Percentiles rank a stretch among this genome's conserved stretches.
Conservation (phyloP, 2,797 vertebrate species). For the Lindbergichthys nudifrons region DNA sequence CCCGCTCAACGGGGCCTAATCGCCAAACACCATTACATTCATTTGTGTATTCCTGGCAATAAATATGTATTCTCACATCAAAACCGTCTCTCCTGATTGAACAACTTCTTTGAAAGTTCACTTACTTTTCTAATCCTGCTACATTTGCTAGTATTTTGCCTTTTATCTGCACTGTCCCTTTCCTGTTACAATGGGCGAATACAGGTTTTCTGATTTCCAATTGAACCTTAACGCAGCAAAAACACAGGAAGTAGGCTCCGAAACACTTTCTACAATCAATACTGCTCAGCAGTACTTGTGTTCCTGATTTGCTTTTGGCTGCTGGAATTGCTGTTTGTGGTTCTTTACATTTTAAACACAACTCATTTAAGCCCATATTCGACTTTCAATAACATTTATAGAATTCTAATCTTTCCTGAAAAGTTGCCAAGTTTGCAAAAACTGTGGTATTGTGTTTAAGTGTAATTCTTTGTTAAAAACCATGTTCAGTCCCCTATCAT, state of each 20-base stretch:
- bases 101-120: too few species aligned
- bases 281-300: background rate
- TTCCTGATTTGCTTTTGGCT: background rate
- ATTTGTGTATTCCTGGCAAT: too few species aligned
- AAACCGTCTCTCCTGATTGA: too few species aligned
- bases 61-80: too few species aligned
- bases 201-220: background rate
- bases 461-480: conserved; percentile 19
- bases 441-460: background rate
- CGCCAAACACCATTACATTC: too few species aligned
- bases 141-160: too few species aligned
- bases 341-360: background rate
- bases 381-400: background rate
- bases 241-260: background rate
- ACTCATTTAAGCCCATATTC: background rate
- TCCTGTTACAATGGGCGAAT: too few species aligned
- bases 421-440: background rate
- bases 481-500: background rate
- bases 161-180: too few species aligned
- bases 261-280: background rate
- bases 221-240: background rate
- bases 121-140: too few species aligned
- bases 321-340: background rate
- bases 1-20: too few species aligned
- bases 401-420: conserved; percentile 2